Evolutionary conservation across 2,797 vertebrate genomes (phyloP).

Genomic region (Danio jaintianensis): DNA sequence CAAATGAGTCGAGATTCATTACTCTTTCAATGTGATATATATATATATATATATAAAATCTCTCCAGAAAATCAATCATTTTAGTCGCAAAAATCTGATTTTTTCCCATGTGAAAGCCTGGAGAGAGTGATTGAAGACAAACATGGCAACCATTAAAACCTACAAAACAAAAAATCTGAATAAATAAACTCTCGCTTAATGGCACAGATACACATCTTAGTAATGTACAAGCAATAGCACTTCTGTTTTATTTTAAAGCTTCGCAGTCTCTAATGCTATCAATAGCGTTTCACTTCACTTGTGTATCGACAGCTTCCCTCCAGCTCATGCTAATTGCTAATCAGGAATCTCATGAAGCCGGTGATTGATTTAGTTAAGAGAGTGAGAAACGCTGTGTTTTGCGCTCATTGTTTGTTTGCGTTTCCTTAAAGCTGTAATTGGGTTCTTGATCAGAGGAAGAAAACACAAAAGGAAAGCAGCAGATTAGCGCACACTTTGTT

Average conservation of each 20-base stretch:
- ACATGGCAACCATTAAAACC: not conserved
- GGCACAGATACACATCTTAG: not conserved
- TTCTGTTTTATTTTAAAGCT: constrained; percentile 16
- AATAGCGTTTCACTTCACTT: constrained; percentile 31
- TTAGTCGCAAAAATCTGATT: too few species aligned
- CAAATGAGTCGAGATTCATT: too few species aligned
- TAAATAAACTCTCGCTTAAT: not conserved
- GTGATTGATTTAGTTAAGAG: constrained; percentile 55
- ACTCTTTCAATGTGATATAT: too few species aligned
- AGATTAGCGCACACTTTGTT: constrained; percentile 57
- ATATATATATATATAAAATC: too few species aligned
- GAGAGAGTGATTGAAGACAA: not conserved
- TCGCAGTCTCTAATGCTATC: constrained; percentile 38
- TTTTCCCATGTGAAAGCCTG: too few species aligned
- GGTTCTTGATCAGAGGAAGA: constrained; percentile 59
- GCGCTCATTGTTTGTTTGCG: constrained; percentile 54
- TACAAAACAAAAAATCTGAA: not conserved
- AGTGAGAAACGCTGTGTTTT: constrained; percentile 24
- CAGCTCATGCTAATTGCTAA: constrained; percentile 54
- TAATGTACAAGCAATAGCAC: constrained; percentile 10
- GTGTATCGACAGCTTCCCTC: constrained; percentile 44
- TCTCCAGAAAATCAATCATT: too few species aligned
- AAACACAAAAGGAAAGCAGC: constrained; percentile 48
- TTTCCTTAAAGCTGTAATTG: constrained; percentile 57
- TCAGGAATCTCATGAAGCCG: constrained; percentile 53